phyloP scores from a whole-genome alignment of 2,113 vertebrate species.

The Acanthisitta chloris region DNA sequence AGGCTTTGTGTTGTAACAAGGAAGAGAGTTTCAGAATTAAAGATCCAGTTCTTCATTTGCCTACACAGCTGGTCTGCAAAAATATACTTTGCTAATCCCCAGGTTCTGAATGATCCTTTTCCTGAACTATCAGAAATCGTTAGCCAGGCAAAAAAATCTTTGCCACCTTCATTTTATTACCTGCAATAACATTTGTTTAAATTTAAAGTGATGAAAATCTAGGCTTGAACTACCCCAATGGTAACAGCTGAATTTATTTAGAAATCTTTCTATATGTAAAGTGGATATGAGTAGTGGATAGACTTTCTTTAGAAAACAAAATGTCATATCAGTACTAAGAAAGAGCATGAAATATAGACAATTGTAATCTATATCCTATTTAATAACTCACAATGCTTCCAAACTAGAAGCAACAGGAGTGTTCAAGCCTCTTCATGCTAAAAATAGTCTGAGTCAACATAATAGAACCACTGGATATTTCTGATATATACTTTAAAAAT shows the following conservation, averaged over 20 bases:
- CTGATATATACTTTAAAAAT: neutral
- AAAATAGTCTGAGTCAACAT: neutral
- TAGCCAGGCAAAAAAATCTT: conserved; percentile 13
- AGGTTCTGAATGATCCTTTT: neutral
- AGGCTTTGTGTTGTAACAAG: neutral
- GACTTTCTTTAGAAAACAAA: neutral
- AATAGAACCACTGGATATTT: neutral
- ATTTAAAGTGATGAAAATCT: neutral
- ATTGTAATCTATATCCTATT: neutral
- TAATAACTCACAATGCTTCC: neutral
- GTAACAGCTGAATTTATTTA: neutral
- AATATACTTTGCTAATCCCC: neutral
- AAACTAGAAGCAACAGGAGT: neutral
- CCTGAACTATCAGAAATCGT: neutral
- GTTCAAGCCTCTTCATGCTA: neutral
- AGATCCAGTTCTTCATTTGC: neutral
- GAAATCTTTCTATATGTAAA: neutral
- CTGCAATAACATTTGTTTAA: neutral
- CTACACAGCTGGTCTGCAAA: neutral
- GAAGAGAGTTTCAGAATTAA: conserved; percentile 1
- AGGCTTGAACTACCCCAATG: neutral
- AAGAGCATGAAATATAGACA: neutral
- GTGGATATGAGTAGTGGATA: neutral
- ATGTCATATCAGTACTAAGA: neutral
- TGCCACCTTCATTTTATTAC: neutral